Conservation (phyloP, 2,888 invertebrate species). For the Drosophila barbarae region DNA sequence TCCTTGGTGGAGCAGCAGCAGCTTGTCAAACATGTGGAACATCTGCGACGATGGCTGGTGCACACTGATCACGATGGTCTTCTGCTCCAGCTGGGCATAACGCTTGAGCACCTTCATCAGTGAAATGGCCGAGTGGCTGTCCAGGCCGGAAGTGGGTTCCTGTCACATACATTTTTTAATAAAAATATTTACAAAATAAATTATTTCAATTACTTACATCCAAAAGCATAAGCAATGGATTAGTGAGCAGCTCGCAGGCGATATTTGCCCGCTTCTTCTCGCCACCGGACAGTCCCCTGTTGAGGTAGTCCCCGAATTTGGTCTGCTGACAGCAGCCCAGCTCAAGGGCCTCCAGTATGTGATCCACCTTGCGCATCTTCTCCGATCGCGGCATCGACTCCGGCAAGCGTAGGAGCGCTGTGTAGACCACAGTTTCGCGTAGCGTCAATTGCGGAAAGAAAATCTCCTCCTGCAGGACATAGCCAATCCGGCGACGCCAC, state of each 20-base stretch:
- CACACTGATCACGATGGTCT: conserved; percentile 88
- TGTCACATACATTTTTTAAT: conserved; percentile 70
- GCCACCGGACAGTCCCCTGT: conserved; percentile 89
- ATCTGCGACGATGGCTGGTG: conserved; percentile 92
- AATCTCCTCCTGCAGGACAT: conserved; percentile 90
- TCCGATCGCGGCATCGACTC: conserved; percentile 86
- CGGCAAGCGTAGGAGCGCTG: conserved; percentile 83
- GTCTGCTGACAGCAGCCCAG: conserved; percentile 88
- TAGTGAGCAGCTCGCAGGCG: conserved; percentile 89
- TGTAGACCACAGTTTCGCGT: conserved; percentile 86
- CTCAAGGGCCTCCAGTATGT: conserved; percentile 88
- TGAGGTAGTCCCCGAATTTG: conserved; percentile 87
- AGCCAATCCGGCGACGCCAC: conserved; percentile 88
- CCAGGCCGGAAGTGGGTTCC: conserved; percentile 92
- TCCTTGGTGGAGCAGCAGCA: conserved; percentile 86
- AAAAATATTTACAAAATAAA: neutral
- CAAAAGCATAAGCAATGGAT: conserved; percentile 88
- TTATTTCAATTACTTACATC: conserved; percentile 83
- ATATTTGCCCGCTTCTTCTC: conserved; percentile 91
- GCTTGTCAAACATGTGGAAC: conserved; percentile 90
- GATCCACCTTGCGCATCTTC: conserved; percentile 88
- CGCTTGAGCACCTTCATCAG: conserved; percentile 87
- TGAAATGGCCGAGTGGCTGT: conserved; percentile 88
- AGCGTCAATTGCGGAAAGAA: conserved; percentile 90
- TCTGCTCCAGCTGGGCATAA: conserved; percentile 87